Base-by-base conservation (phyloP, 2,797 vertebrate genomes). In the Pelochelys cantorii region DNA sequence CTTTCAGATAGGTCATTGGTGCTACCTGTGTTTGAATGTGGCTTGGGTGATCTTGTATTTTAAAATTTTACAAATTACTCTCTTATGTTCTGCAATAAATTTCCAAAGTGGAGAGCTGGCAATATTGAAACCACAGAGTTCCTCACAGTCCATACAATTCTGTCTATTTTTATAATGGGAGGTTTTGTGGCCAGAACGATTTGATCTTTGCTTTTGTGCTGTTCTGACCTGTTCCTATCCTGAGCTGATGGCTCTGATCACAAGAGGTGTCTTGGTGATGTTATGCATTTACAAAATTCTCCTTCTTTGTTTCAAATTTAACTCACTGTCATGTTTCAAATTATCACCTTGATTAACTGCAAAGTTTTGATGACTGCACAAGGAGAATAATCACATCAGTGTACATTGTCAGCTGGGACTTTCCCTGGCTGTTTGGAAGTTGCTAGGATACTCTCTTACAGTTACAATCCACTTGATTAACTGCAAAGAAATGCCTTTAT, bases 391-490 rank as follows among this genome's bases (percentile, higher is more conserved):
- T 97, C 93, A 96, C 95, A 95, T 94, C 80, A 74, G 94, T 94
- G 81, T 95, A 93, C 55, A 48, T 90, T 90, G 95, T 95, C 97
- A 96, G 93, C 93, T 60, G 23, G 92, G 94, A 96, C 96, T 94
- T 75, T 90, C 80, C 88, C 92, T 89, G 94, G 95, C 97, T 97
- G 94, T 94, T 94, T 89, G 89, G 95, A 96, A 90, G 97, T 98
- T 98, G 97, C 98, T 98, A 97, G 98, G 97, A 97, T 97, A 97
- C 96, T 95, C 93, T 94, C 88, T 92, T 94, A 97, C 97, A 98
- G 96, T 95, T 93, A 97, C 68, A 83, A 89, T 97, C 97, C 95
- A 96, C 97, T 96, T 97, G 96, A 97, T 96, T 97, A 97, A 95
- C 97, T 95, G 95, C 95, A 96, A 96, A 97, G 95, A 94, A 97